Conservation (phyloP, 2,888 invertebrate species). For the Oligia latruncula region DNA sequence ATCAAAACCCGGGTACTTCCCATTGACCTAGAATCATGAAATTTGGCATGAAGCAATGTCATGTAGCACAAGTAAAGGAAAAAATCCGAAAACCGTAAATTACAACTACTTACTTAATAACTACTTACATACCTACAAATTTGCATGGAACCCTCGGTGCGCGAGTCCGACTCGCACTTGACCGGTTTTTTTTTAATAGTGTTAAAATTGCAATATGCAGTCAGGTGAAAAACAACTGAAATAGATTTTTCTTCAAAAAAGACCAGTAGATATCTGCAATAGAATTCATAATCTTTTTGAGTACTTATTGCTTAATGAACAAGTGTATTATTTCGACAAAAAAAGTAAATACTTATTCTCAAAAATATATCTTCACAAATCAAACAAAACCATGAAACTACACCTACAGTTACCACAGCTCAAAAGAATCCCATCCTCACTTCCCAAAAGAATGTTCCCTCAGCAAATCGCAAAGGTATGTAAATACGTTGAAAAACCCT, state of each 20-base stretch:
- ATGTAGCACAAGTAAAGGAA: no score
- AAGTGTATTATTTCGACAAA: neutral
- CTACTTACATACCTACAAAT: no score
- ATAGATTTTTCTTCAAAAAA: neutral
- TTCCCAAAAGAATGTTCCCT: constrained; percentile 43
- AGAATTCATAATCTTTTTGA: neutral
- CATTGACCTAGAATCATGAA: no score
- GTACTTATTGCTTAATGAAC: neutral
- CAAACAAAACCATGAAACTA: neutral
- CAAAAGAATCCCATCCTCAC: constrained; percentile 41
- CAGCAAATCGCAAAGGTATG: constrained; percentile 68
- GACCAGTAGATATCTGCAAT: neutral
- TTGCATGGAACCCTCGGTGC: no score
- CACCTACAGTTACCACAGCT: constrained; percentile 6
- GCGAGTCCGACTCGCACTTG: no score
- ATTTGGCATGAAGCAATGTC: no score
- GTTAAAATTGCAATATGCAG: neutral
- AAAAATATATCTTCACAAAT: constrained; percentile 1
- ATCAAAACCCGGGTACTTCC: no score
- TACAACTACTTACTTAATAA: no score
- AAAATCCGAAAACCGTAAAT: no score
- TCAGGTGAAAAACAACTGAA: neutral
- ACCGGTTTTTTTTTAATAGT: neutral
- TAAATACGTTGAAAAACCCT: constrained; percentile 64
- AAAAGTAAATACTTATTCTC: neutral